Conservation (phyloP, 2,113 vertebrate genomes). For the Macrotus californicus region DNA sequence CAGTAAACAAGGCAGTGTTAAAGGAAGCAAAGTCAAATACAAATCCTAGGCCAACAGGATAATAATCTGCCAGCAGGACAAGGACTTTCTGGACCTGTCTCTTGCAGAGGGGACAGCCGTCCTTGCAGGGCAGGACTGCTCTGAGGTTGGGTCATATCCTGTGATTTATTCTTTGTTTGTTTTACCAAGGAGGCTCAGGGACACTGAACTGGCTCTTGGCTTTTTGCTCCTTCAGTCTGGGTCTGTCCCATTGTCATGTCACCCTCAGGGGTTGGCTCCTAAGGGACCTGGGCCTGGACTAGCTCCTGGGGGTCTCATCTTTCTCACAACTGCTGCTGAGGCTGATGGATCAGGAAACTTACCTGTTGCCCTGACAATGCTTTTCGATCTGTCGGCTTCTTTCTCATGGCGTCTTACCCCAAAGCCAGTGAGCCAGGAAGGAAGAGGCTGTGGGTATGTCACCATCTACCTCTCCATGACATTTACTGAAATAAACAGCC, state of each 20-base stretch:
- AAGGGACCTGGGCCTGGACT: neutral
- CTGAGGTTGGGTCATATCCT: neutral
- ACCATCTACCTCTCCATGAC: neutral
- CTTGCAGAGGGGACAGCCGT: neutral
- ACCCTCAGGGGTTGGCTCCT: neutral
- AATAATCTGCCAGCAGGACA: neutral
- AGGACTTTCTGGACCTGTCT: neutral
- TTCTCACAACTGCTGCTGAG: neutral
- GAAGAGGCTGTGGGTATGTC: neutral
- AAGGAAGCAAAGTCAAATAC: conserved; percentile 22
- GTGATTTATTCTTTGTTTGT: neutral
- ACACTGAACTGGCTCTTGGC: neutral
- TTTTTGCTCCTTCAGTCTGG: neutral
- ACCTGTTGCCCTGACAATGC: neutral
- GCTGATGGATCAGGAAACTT: neutral
- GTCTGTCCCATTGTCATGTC: neutral
- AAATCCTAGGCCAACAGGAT: neutral
- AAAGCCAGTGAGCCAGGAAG: neutral
- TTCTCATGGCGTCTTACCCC: neutral
- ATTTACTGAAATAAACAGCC: neutral
- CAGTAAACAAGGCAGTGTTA: conserved; percentile 43
- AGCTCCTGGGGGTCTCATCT: neutral
- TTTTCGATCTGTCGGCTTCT: neutral
- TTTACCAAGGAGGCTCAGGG: neutral
- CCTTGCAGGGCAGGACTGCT: neutral